Base-by-base conservation (phyloP, 2,888 invertebrate genomes). In the Lampropteryx suffumata region DNA sequence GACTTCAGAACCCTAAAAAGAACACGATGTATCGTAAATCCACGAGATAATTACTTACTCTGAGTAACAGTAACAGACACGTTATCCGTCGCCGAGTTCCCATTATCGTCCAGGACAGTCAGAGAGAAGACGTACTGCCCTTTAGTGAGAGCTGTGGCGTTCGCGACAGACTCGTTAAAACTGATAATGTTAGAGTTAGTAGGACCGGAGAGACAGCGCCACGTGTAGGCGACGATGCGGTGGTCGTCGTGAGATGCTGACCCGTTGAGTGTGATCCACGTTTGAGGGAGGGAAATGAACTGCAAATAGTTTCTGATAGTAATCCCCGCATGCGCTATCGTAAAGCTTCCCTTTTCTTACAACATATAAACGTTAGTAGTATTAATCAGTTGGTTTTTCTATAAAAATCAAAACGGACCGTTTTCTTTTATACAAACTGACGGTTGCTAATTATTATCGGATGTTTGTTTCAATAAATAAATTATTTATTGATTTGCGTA, bases 241-340 rank as follows among this genome's bases (percentile, higher is more conserved):
- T 95, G 94, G 79, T 97, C 97, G 80, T 97, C 98, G 61, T 90
- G 93, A 30, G 96, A 96, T 68, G 92, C 92, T 0, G 94, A 93
- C 0, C 97, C 98, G 87, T 98, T 96, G 39, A 98, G 86, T 0
- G 92, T 72, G 10, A 94, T 92, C 93, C 95, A 95, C 9, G 95
- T 96, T 77, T 95, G 93, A 3, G 98, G 98, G 43, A 98, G 91
- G 57, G 95, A 95, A 64, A 97, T 94, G 44, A 95, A 96, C 92
- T 92, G 79, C 14, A 87, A 63, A 55, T 44, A 41, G 44, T 30
- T 32, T 46, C 17, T 17, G 17, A 17, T 17, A 17, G 17, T 17
- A 17, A 17, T 17, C 17, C 17, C 17, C 17, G 17, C 17, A 17
- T 17, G 17, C 17, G n/a, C n/a, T n/a, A n/a, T n/a, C n/a, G n/a